Percentiles rank a stretch among this genome's conserved stretches.
These are phyloP conservation scores for Craterocephalus amniculus DNA, from an alignment of 2,797 vertebrate species.

Conservation along the genomic window DNA sequence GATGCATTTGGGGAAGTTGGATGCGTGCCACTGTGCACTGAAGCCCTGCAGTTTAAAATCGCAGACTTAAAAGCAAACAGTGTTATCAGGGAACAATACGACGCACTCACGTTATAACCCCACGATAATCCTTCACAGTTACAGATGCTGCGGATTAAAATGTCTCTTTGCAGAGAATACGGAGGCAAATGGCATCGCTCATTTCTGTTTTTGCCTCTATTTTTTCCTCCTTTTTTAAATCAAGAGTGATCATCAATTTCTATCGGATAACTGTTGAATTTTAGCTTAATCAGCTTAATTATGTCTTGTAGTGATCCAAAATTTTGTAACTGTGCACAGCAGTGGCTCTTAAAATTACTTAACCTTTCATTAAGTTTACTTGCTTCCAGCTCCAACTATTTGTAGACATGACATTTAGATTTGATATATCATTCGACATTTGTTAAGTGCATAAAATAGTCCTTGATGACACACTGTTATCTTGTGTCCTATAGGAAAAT, in stretches of 20 bases:
- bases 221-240: background rate
- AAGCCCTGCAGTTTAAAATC: conserved; percentile 43
- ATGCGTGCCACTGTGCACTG: conserved; percentile 64
- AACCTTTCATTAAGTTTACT: conserved; percentile 11
- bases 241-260: background rate
- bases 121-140: conserved; percentile 10
- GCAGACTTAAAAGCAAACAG: conserved; percentile 36
- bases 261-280: background rate
- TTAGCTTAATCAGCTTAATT: conserved; percentile 6
- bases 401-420: conserved; percentile 36
- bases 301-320: conserved; percentile 22
- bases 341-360: background rate
- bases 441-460: conserved; percentile 28
- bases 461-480: conserved; percentile 2
- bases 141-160: conserved; percentile 15
- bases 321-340: conserved; percentile 16
- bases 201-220: background rate
- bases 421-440: conserved; percentile 26
- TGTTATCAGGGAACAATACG: conserved; percentile 5
- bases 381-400: conserved; percentile 11
- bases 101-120: background rate
- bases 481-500: background rate
- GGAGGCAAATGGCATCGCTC: background rate
- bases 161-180: conserved; percentile 14
- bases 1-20: conserved; percentile 73